Evolutionary conservation across 2,888 invertebrate species (phyloP).

Genomic region (Philopedon plagiatum): DNA sequence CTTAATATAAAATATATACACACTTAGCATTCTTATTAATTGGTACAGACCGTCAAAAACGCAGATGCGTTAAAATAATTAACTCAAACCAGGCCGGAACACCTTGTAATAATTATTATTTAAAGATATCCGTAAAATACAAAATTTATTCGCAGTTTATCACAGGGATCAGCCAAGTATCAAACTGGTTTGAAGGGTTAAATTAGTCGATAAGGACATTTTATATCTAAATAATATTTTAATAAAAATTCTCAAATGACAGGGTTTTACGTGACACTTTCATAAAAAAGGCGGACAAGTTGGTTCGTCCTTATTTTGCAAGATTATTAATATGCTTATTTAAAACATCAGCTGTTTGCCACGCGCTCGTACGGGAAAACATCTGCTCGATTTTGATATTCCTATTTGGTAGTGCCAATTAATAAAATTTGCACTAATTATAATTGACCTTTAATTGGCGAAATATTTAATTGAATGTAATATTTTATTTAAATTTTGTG

Average conservation of each 20-base stretch:
- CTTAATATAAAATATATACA: not conserved
- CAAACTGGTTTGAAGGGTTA: not conserved
- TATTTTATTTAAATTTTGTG: not conserved
- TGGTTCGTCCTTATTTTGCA: not conserved
- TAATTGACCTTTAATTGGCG: conserved; percentile 43
- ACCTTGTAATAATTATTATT: conserved; percentile 37
- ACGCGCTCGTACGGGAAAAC: not conserved
- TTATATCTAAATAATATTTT: conserved; percentile 1
- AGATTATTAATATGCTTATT: not conserved
- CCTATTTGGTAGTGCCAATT: conserved; percentile 24
- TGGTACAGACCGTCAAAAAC: conserved; percentile 3
- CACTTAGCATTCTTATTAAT: not conserved
- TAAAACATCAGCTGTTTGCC: conserved; percentile 28
- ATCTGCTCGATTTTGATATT: conserved; percentile 36
- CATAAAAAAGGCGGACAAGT: conserved; percentile 16
- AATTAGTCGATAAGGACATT: conserved; percentile 7
- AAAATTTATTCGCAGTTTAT: conserved; percentile 29
- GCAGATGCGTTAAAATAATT: conserved; percentile 29
- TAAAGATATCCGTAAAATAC: conserved; percentile 22
- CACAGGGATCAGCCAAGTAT: conserved; percentile 6
- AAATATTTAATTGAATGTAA: conserved; percentile 55
- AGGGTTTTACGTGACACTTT: conserved; percentile 24
- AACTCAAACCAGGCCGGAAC: conserved; percentile 12
- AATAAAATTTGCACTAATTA: conserved; percentile 35
- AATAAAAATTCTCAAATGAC: conserved; percentile 21